Percentiles rank a stretch among this genome's conserved stretches.
phyloP scores from a whole-genome alignment of 2,888 invertebrate genomes.

The Synanthedon myopaeformis region DNA sequence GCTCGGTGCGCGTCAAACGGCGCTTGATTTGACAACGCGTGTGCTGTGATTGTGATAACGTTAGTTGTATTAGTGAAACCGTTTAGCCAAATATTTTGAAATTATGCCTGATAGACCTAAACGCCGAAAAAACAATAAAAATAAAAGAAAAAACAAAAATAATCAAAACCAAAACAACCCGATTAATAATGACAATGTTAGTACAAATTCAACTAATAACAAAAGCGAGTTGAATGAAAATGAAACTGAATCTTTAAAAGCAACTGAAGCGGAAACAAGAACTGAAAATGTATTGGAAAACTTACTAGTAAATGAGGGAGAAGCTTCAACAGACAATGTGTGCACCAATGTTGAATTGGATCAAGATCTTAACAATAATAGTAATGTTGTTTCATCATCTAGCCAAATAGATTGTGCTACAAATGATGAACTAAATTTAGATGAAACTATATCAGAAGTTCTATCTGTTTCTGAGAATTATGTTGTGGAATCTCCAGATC shows the following conservation, averaged over 20 bases:
- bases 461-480: conserved; percentile 15
- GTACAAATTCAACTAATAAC: conserved; percentile 18
- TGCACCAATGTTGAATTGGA: neutral
- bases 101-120: conserved; percentile 56
- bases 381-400: neutral
- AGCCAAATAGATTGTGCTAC: neutral
- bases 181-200: conserved; percentile 23
- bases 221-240: conserved; percentile 5
- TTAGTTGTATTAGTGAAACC: conserved; percentile 48
- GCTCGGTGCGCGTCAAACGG: conserved; percentile 30
- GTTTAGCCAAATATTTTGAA: conserved; percentile 11
- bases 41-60: conserved; percentile 40
- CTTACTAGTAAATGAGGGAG: neutral
- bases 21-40: conserved; percentile 35
- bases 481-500: conserved; percentile 57
- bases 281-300: neutral
- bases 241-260: neutral
- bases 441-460: neutral
- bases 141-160: conserved; percentile 57
- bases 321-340: neutral
- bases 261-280: neutral
- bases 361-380: neutral
- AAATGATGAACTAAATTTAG: neutral
- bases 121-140: conserved; percentile 60
- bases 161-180: conserved; percentile 22